Evolutionary conservation across 92 coral and sea anemone genomes (phyloP).

Genomic region (Phenganax stokvisi): DNA sequence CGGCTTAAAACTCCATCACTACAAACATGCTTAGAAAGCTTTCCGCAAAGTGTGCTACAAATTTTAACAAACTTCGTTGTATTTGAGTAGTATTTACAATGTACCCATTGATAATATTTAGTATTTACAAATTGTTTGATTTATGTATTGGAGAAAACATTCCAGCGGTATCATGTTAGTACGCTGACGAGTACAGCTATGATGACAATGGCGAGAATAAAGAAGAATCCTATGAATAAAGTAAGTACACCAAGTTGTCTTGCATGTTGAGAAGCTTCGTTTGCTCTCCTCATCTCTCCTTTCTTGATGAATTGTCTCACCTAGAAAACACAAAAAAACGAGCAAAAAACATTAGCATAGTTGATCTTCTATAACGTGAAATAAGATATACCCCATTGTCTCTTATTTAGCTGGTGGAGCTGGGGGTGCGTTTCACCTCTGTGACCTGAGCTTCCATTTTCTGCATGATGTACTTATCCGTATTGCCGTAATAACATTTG

Average conservation of each 20-base stretch:
- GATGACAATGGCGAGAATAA: constrained; percentile 21
- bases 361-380: not conserved
- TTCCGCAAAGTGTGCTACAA: too few species aligned
- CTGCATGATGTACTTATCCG: too few species aligned
- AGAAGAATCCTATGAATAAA: constrained; percentile 25
- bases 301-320: constrained; percentile 20
- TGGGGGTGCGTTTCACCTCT: too few species aligned
- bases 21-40: too few species aligned
- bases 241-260: constrained; percentile 35
- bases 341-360: not conserved
- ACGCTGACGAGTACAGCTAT: constrained; percentile 28
- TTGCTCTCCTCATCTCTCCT: constrained; percentile 17
- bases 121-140: too few species aligned
- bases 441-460: not conserved
- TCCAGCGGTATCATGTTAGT: not conserved
- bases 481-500: too few species aligned
- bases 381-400: too few species aligned
- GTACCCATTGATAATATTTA: too few species aligned
- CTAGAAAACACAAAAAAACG: not conserved
- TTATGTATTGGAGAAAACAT: not conserved
- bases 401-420: too few species aligned
- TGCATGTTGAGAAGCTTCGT: constrained; percentile 31
- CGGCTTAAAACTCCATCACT: too few species aligned
- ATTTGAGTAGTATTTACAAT: too few species aligned
- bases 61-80: too few species aligned